Evolutionary conservation across 2,113 vertebrate species (phyloP), one percentile per base, ranked within the genome.

Genomic region (Catagonus wagneri): DNA sequence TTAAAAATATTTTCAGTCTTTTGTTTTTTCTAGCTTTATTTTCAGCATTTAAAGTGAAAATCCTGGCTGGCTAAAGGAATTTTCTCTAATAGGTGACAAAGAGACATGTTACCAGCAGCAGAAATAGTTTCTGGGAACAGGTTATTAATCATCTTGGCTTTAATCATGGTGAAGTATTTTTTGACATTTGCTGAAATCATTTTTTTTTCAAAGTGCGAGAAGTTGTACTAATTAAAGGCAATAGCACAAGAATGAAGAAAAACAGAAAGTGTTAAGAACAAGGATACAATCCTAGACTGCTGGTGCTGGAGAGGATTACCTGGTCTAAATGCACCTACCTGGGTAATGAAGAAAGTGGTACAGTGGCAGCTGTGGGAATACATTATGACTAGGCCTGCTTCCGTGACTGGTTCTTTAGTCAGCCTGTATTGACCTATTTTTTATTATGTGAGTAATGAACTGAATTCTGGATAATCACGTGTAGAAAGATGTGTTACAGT

Each of bases 11-110:
- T 81, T 65, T 89, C 66, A 74, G 39, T 23, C 22, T 22, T 36
- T 75, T n/a, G 12, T 6, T 56, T n/a, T 16, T 6, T 56, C 27
- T 56, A 83, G 39, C 23, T 92, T 94, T 12, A 68, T 81, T 80
- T 93, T 80, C 13, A 44, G 50, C 32, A 61, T 76, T 94, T 90
- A 34, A 81, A 75, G n/a, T 54, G 63, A 76, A 95, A 78, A 93
- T 79, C 39, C 36, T 66, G 90, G 25, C 52, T 34, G 66, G 22
- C 27, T 63, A 69, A n/a, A 86, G 39, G 39, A 85, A 63, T 66
- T 60, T 78, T 44, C 13, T 56, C 36, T 79, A 32, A 50, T 11
- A 17, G 36, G 36, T 60, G 23, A 56, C 50, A 39, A 85, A 92
- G n/a, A 69, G 34, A 86, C 8, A 27, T 14, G 36, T 32, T 66